Base-by-base conservation (phyloP, 1,140 invertebrate genomes). In the Scaptomyza pallida region DNA sequence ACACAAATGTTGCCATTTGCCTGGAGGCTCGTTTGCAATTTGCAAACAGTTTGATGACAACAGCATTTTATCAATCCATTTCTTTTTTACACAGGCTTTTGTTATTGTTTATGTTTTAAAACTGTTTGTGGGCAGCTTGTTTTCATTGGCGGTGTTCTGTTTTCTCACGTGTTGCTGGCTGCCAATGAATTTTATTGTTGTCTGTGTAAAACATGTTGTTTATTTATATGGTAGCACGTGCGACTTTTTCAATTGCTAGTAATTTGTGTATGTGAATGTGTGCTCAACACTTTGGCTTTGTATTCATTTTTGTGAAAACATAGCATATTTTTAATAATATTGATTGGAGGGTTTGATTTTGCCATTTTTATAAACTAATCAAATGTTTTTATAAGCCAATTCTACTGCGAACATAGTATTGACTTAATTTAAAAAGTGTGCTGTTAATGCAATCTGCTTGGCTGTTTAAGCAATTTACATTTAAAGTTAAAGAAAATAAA, bases 151-250 rank as follows among this genome's bases (percentile, higher is more conserved):
- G 9, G 3, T 41, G 50, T 47, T 35, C 15, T 85, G 82, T 86
- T 85, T 86, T 81, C 82, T 77, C 81, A 86, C 81, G 81, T 85
- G 81, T 77, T 67, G 47, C 80, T 76, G 61, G 52, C 61, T 71
- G 73, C 43, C 65, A 63, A 70, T 71, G 72, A 85, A 85, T 86
- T 86, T 73, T 77, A 69, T 78, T 74, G 45, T n/a, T n/a, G 15
- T 45, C 43, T 12, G 51, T 23, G 23, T 30, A 23, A 50, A 55
- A 47, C 69, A 71, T 21, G 67, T 71, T 86, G 77, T 81, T 86
- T 86, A 74, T 86, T 85, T 81, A 64, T 77, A 77, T 65, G 62
- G 35, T 51, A 51, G 77, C 77, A 86, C 77, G 77, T 85, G 81
- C 68, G 67, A 64, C 63, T 77, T 69, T 65, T 56, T 45, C 69